phyloP scores from a whole-genome alignment of 2,113 vertebrate species.

The Trematomus loennbergii region DNA sequence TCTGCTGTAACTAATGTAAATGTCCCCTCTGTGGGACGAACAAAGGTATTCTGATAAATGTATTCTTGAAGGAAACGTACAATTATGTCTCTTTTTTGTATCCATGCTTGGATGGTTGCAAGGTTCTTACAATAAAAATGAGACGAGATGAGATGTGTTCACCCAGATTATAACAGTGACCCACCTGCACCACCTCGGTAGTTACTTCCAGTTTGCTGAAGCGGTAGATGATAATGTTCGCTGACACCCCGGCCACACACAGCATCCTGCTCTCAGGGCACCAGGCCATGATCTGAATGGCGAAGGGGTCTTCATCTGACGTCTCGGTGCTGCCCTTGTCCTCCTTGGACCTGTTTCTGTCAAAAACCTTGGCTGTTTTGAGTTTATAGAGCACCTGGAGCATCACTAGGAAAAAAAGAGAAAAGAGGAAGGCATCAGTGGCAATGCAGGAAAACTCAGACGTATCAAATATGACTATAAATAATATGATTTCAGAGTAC shows the following conservation, averaged over 20 bases:
- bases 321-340: slow-evolving; percentile 92
- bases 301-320: slow-evolving; percentile 97
- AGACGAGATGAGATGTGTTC: neutral
- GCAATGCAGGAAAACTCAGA: neutral
- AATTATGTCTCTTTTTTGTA: neutral
- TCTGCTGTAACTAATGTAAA: no score
- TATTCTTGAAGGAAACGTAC: no score
- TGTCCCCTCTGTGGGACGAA: no score
- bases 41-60: no score
- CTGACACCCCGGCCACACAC: slow-evolving; percentile 96
- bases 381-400: slow-evolving; percentile 98
- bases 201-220: slow-evolving; percentile 97
- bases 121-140: neutral
- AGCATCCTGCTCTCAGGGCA: slow-evolving; percentile 98
- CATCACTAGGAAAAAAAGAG: slow-evolving; percentile 85
- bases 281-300: slow-evolving; percentile 97
- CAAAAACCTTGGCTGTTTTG: slow-evolving; percentile 99
- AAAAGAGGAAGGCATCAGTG: neutral
- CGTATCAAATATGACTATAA: neutral
- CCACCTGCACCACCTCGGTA: slow-evolving; percentile 95
- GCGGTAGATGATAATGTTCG: slow-evolving; percentile 95
- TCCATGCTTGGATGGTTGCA: neutral
- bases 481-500: neutral
- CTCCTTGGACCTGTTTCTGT: slow-evolving; percentile 94
- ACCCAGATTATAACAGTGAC: neutral